Evolutionary conservation across 2,888 invertebrate species (phyloP), one percentile per base, ranked within the genome.

Genomic region (Bellardia bayeri): DNA sequence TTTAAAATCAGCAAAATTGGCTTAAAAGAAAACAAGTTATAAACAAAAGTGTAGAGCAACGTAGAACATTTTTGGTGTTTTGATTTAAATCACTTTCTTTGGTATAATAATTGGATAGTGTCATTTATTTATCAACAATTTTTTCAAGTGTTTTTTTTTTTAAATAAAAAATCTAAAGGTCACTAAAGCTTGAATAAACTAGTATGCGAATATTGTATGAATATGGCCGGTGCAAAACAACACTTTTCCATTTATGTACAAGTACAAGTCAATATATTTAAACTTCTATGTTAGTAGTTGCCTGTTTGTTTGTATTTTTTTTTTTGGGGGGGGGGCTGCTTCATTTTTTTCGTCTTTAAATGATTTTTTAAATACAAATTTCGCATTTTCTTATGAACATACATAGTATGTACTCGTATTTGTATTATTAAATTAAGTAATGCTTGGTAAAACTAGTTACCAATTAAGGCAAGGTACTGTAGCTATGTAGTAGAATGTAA

Each of bases 391-490:
- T 51, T 71, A 61, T 6, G 49, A 68, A 40, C 49, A 61, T 40
- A 23, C 23, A 23, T 23, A 23, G n/a, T n/a, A n/a, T n/a, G n/a
- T n/a, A n/a, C 1, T 23, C 1, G 23, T 23, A 45, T 45, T 16
- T 13, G 13, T 80, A 5, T 61, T 72, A 80, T 75, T 74, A 80
- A 83, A 80, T 85, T 74, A 82, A 87, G 79, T 83, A 89, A 88
- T 74, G 82, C 79, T 69, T 68, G 63, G 81, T 71, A 89, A 88
- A 90, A 90, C 90, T 90, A 90, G 89, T 90, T 90, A 89, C 87
- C 88, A 89, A 85, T 89, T 90, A 89, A 87, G 88, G 89, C 81
- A 83, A 83, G 87, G 78, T 78, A 74, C 75, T 61, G 13, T 51
- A 33, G 51, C 51, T 4, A n/a, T n/a, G n/a, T n/a, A 30, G 16